Conservation (phyloP, 1,140 invertebrate genomes). For the Euschistus heros region DNA sequence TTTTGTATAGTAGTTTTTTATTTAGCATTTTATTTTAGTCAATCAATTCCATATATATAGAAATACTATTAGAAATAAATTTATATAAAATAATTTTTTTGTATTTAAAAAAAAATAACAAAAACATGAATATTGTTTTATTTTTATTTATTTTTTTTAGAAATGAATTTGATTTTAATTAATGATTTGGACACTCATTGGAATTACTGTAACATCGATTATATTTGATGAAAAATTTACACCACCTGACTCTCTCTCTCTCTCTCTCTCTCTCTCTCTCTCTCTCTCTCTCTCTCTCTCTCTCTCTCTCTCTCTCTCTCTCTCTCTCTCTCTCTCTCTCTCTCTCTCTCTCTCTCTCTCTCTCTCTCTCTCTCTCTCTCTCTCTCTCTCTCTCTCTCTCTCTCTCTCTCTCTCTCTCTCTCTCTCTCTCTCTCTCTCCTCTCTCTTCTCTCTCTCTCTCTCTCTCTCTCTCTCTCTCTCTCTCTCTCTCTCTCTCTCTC, state of each 20-base stretch:
- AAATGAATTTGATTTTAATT: too few relatives aligned
- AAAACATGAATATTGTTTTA: too few relatives aligned
- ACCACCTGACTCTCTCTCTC: neutral
- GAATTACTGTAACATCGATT: too few relatives aligned
- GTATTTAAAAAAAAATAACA: too few relatives aligned
- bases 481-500: neutral
- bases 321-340: conserved; percentile 14
- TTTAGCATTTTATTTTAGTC: too few relatives aligned
- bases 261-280: conserved; percentile 3
- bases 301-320: conserved; percentile 11
- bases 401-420: conserved; percentile 9
- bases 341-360: conserved; percentile 9
- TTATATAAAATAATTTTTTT: too few relatives aligned
- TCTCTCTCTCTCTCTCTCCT: neutral
- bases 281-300: conserved; percentile 11
- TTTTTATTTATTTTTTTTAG: too few relatives aligned
- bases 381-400: neutral
- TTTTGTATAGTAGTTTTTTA: too few relatives aligned
- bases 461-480: conserved; percentile 2
- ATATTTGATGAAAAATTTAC: too few relatives aligned
- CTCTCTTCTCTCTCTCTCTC: conserved; percentile 3
- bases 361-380: conserved; percentile 7
- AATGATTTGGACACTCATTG: too few relatives aligned
- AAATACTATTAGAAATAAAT: too few relatives aligned
- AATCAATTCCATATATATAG: too few relatives aligned